Base-by-base conservation (phyloP, 1,140 invertebrate genomes). In the Thaumetopoea pityocampa region DNA sequence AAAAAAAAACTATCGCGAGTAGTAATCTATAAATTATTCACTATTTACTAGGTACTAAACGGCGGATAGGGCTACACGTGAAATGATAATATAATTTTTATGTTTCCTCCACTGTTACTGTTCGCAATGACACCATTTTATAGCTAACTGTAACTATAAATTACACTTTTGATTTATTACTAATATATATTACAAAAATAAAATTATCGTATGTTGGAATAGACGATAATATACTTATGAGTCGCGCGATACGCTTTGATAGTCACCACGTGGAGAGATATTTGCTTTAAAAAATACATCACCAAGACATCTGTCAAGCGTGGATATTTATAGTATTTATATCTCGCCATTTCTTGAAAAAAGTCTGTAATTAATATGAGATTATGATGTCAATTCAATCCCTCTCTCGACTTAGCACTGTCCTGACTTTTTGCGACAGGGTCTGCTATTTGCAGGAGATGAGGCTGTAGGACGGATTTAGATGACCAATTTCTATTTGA, bases 41-140 rank as follows among this genome's bases (percentile, higher is more conserved):
- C 30, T 55, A 48, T 65, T 66, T 60, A 62, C 57, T 58, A 40
- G 49, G 42, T 30, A 73, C 48, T 70, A 67, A 78, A 68, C 44
- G 53, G 65, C 22, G 54, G 37, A 58, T 58, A 50, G 40, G 28
- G 45, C 46, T 65, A 71, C 69, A 79, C 67, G 70, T 78, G 67
- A 68, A 67, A 67, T 53, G 63, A 72, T 59, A 69, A 68, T 67
- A 76, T 65, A 68, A 63, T 65, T 78, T 67, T 79, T 69, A 79
- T 67, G 64, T 64, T 66, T 67, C 60, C 59, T 62, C 49, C 35
- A 58, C 50, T 62, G 43, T 46, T 55, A 48, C 28, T 48, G 35
- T 50, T 19, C 20, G 45, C 37, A 48, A 49, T 49, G 45, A 63
- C 48, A 53, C 37, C 48, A 59, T 66, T 76, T 76, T 73, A 76